Evolutionary conservation across 2,888 invertebrate genomes (phyloP).

Genomic region (Meiosimyza decipiens): DNA sequence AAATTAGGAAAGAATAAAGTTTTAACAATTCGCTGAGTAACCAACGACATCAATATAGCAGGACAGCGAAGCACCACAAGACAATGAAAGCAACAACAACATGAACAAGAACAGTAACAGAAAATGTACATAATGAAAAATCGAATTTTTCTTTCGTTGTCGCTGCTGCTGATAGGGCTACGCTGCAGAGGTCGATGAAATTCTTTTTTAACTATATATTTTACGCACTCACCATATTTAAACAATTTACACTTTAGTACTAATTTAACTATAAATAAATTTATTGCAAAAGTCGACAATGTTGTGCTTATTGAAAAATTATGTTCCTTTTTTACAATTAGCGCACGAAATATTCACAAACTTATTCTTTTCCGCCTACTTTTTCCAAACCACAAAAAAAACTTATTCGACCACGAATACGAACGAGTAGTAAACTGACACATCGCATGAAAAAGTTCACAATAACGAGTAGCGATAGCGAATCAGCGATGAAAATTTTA

Average conservation of each 20-base stretch:
- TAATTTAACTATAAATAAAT: slow-evolving; percentile 11
- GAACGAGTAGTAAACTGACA: slow-evolving; percentile 39
- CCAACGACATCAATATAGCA: slow-evolving; percentile 10
- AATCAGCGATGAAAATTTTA: neutral
- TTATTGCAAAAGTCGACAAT: neutral
- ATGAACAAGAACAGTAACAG: slow-evolving; percentile 7
- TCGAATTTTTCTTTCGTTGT: slow-evolving; percentile 28
- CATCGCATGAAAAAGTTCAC: slow-evolving; percentile 4
- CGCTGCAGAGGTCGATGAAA: neutral
- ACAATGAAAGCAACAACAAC: neutral
- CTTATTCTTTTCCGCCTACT: slow-evolving; percentile 27
- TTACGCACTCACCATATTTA: slow-evolving; percentile 21
- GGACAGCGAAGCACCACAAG: neutral
- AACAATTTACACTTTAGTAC: slow-evolving; percentile 15
- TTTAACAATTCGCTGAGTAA: slow-evolving; percentile 1
- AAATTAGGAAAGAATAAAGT: slow-evolving; percentile 2
- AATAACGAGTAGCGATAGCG: slow-evolving; percentile 7
- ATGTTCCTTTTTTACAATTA: slow-evolving; percentile 22
- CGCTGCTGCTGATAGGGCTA: neutral
- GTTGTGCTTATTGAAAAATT: neutral
- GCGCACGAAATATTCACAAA: slow-evolving; percentile 3
- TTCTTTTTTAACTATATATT: slow-evolving; percentile 16
- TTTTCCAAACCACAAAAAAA: slow-evolving; percentile 22
- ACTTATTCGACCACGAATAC: slow-evolving; percentile 19
- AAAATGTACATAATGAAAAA: slow-evolving; percentile 30